phyloP scores from a whole-genome alignment of 1,140 invertebrate species.

The Formica selysi region DNA sequence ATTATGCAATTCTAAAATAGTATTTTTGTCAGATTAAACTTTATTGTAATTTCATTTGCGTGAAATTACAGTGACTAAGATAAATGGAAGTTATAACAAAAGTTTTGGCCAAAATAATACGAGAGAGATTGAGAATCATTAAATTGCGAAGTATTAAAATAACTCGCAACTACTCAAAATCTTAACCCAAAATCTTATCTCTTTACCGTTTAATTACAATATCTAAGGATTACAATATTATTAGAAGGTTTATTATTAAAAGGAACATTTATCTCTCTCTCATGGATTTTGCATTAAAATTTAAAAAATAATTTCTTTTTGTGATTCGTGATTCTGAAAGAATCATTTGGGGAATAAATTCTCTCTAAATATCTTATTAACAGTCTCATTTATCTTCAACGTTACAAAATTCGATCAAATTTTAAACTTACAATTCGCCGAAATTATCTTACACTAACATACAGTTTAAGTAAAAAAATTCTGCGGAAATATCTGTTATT shows the following conservation, averaged over 20 bases:
- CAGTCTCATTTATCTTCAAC: background rate
- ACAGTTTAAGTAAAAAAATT: background rate
- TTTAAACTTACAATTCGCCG: background rate
- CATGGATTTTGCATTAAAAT: background rate
- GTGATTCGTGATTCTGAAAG: background rate
- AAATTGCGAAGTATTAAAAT: slow-evolving; percentile 11
- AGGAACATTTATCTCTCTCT: no score
- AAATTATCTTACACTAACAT: background rate
- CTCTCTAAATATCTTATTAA: background rate
- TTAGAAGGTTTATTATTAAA: no score
- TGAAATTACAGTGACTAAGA: slow-evolving; percentile 34
- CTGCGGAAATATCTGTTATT: background rate
- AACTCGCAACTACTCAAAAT: slow-evolving; percentile 17
- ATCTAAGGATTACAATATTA: background rate
- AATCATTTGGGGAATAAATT: background rate
- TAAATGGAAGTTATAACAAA: slow-evolving; percentile 40
- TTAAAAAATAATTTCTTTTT: background rate
- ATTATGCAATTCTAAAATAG: slow-evolving; percentile 15
- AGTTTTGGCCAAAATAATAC: slow-evolving; percentile 49
- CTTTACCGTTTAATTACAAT: slow-evolving; percentile 22
- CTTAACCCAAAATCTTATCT: slow-evolving; percentile 17
- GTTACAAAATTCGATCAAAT: background rate
- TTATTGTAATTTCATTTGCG: slow-evolving; percentile 38
- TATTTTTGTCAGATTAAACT: slow-evolving; percentile 55
- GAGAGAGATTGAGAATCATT: slow-evolving; percentile 39